Evolutionary conservation across 2,797 vertebrate species (phyloP).

Genomic region (Melanotaenia nigrans): DNA sequence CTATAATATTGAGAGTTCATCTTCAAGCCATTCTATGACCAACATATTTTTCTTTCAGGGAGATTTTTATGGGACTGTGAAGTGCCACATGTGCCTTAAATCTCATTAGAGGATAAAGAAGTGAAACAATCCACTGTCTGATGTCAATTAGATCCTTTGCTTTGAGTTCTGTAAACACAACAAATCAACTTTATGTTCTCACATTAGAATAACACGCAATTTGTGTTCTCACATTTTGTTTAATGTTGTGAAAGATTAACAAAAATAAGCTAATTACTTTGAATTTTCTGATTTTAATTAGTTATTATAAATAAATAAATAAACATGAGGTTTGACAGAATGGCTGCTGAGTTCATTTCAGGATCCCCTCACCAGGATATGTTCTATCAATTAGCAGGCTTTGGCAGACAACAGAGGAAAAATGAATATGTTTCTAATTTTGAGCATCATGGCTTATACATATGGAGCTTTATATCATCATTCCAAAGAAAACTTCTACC

Average conservation of each 20-base stretch:
- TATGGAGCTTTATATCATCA: conserved; percentile 63
- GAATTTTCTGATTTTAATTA: conserved; percentile 52
- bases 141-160: conserved; percentile 35
- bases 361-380: conserved; percentile 79
- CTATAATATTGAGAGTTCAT: conserved; percentile 33
- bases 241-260: conserved; percentile 25
- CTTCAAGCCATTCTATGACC: conserved; percentile 31
- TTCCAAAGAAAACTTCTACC: conserved; percentile 83
- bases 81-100: conserved; percentile 63
- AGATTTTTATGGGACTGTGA: conserved; percentile 29
- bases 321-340: conserved; percentile 49
- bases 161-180: conserved; percentile 59
- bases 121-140: conserved; percentile 29
- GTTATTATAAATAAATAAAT: conserved; percentile 8
- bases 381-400: conserved; percentile 79
- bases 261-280: conserved; percentile 25
- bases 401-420: conserved; percentile 75
- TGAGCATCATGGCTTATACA: conserved; percentile 76
- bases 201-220: conserved; percentile 22
- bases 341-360: conserved; percentile 60
- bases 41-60: conserved; percentile 37
- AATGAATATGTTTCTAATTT: conserved; percentile 80
- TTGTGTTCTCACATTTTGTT: conserved; percentile 24
- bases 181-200: conserved; percentile 58
- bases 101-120: conserved; percentile 33